phyloP scores from a whole-genome alignment of 1,140 invertebrate species.

The Cydia pomonella region DNA sequence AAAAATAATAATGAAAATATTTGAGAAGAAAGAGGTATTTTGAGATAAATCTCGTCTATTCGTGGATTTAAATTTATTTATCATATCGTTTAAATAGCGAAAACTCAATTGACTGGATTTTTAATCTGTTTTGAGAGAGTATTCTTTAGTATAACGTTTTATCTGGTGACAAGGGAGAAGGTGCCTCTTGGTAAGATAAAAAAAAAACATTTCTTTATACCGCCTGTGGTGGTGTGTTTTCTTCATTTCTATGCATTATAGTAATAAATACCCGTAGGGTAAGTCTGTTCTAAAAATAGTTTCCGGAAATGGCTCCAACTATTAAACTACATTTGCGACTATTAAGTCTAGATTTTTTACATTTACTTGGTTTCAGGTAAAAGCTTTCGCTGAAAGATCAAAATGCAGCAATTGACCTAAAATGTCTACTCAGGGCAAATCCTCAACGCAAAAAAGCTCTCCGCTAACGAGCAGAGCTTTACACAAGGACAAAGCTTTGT shows the following conservation, averaged over 20 bases:
- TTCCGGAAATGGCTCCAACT: background rate
- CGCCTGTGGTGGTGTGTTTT: too few relatives aligned
- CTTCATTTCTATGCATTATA: too few relatives aligned
- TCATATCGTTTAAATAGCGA: background rate
- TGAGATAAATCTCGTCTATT: background rate
- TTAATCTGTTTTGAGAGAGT: background rate
- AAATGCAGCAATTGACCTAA: conserved; percentile 32
- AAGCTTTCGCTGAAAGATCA: conserved; percentile 9
- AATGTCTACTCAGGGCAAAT: conserved; percentile 24
- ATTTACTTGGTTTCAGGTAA: conserved; percentile 2
- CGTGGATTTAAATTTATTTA: background rate
- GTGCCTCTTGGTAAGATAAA: too few relatives aligned
- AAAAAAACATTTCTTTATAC: too few relatives aligned
- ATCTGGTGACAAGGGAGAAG: too few relatives aligned
- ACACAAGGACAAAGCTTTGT: conserved; percentile 23
- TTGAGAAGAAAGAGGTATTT: background rate
- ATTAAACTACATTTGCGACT: background rate
- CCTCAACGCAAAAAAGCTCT: conserved; percentile 20
- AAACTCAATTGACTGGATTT: background rate
- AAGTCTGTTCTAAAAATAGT: background rate
- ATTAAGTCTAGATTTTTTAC: background rate
- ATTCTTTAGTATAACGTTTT: too few relatives aligned
- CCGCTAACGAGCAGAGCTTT: conserved; percentile 20
- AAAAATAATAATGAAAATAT: background rate
- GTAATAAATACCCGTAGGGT: background rate